A percentile compares a stretch with the other conserved stretches of the same genome.
These are phyloP conservation scores for Trypoxylus dichotomus DNA, from an alignment of 1,140 invertebrate species.

Conservation along the genomic window DNA sequence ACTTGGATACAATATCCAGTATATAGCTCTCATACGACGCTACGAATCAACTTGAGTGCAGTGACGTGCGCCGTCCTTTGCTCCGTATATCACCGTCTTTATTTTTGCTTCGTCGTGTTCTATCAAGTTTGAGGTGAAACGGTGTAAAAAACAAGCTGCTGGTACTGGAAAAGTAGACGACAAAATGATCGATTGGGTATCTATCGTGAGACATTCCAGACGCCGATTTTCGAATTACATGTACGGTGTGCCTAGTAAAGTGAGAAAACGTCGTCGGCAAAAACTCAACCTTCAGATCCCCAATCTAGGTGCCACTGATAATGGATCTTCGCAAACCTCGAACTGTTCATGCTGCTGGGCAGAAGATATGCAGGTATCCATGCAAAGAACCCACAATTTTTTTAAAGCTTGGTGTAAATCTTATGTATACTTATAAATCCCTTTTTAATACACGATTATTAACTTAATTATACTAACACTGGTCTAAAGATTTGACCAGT, in stretches of 20 bases:
- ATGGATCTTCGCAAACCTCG: slow-evolving; percentile 37
- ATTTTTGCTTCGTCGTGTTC: not conserved
- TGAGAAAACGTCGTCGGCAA: slow-evolving; percentile 59
- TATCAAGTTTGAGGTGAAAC: not conserved
- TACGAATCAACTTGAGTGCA: not conserved
- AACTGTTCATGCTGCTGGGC: slow-evolving; percentile 52
- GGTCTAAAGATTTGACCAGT: too few species aligned
- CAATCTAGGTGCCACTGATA: not conserved
- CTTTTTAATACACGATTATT: too few species aligned
- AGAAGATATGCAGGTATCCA: slow-evolving; percentile 46
- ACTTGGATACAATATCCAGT: not conserved
- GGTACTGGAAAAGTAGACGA: not conserved
- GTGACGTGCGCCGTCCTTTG: not conserved
- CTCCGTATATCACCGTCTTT: not conserved
- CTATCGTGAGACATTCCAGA: slow-evolving; percentile 71
- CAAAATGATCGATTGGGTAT: slow-evolving; percentile 78
- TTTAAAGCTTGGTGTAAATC: too few species aligned
- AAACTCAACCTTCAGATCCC: slow-evolving; percentile 31
- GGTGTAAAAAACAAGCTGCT: not conserved
- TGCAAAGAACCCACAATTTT: not conserved
- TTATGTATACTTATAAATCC: too few species aligned
- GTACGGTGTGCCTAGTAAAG: slow-evolving; percentile 65
- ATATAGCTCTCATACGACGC: not conserved
- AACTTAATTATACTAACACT: too few species aligned
- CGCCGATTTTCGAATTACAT: slow-evolving; percentile 74